A percentile compares a stretch with the other conserved stretches of the same genome.
phyloP scores from a whole-genome alignment of 1,140 invertebrate genomes.

The Cheumatopsyche charites region DNA sequence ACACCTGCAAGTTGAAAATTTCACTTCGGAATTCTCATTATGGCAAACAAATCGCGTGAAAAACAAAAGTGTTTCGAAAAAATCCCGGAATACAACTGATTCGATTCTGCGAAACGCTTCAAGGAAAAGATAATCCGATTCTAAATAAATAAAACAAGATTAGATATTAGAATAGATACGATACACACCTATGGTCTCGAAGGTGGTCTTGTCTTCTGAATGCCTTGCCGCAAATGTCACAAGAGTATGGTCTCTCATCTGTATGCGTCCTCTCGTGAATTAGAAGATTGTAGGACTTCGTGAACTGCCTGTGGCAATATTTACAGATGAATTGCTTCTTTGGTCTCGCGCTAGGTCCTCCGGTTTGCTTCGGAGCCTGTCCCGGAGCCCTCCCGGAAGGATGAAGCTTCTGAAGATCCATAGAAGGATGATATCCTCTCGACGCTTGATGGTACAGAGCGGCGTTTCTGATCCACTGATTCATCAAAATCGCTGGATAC shows the following conservation, averaged over 20 bases:
- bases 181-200: constrained; percentile 80
- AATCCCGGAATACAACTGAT: neutral
- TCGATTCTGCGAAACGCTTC: neutral
- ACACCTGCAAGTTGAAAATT: neutral
- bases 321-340: constrained; percentile 97
- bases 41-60: neutral
- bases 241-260: constrained; percentile 92
- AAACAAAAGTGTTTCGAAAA: constrained; percentile 5
- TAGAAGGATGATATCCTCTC: constrained; percentile 55
- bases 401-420: constrained; percentile 56
- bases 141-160: neutral
- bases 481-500: constrained; percentile 66
- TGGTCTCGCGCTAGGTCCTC: constrained; percentile 67
- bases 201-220: constrained; percentile 94
- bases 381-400: constrained; percentile 59
- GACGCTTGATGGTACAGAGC: constrained; percentile 67
- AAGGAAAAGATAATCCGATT: neutral
- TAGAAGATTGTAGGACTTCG: constrained; percentile 94
- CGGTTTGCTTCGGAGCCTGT: constrained; percentile 61
- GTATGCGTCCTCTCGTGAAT: constrained; percentile 96
- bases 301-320: constrained; percentile 93
- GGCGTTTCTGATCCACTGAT: constrained; percentile 75
- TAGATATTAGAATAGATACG: neutral
- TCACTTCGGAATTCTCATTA: neutral
- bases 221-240: constrained; percentile 94